These are phyloP conservation scores for Nibea coibor DNA, from an alignment of 2,113 vertebrate species.

Conservation along the genomic window DNA sequence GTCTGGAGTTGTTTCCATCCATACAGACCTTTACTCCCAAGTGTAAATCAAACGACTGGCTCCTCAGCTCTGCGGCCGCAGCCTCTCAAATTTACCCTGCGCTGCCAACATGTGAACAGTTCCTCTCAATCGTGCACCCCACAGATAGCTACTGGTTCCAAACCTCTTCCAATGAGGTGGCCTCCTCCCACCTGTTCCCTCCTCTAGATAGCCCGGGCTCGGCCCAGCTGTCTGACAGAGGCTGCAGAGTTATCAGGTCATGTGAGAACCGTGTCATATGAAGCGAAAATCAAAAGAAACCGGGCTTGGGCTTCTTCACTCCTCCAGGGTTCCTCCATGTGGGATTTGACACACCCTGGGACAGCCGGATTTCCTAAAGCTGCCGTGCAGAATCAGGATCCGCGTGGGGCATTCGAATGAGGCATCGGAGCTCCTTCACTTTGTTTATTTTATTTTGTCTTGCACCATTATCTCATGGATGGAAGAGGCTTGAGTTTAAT, in stretches of 20 bases:
- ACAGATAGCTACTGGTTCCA: constrained; percentile 27
- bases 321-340: constrained; percentile 40
- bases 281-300: constrained; percentile 74
- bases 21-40: constrained; percentile 17
- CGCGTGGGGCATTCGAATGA: constrained; percentile 34
- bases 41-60: constrained; percentile 63
- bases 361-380: constrained; percentile 76
- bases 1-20: constrained; percentile 10
- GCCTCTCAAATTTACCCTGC: constrained; percentile 45
- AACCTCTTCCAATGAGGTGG: constrained; percentile 46
- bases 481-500: constrained; percentile 51
- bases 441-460: constrained; percentile 81
- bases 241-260: constrained; percentile 76
- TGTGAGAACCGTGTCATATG: constrained; percentile 82
- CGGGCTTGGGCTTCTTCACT: constrained; percentile 42
- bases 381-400: constrained; percentile 71
- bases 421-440: constrained; percentile 46
- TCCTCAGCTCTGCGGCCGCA: constrained; percentile 21
- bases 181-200: constrained; percentile 78
- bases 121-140: constrained; percentile 23
- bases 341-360: constrained; percentile 70
- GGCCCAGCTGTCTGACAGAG: constrained; percentile 77
- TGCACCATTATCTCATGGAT: constrained; percentile 65
- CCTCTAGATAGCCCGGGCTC: constrained; percentile 35
- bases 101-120: constrained; percentile 14